Evolutionary conservation across 2,888 invertebrate genomes (phyloP).

Genomic region (Campoplex capitator): DNA sequence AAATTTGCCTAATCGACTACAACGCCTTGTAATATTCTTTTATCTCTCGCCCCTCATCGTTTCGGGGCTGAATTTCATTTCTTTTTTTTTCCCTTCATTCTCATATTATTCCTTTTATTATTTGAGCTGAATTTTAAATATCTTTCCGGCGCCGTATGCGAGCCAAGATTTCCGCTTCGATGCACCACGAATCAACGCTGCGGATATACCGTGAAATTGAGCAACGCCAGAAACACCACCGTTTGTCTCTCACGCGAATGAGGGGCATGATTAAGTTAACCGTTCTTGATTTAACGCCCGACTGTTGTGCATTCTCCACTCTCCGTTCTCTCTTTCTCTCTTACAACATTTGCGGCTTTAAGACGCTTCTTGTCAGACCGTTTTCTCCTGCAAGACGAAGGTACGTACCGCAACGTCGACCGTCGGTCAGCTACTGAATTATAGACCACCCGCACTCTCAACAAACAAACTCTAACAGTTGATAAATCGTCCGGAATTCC

Average conservation of each 20-base stretch:
- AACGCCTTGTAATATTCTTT: constrained; percentile 54
- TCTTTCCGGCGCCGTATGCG: not conserved
- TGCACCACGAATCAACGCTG: constrained; percentile 43
- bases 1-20: constrained; percentile 72
- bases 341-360: constrained; percentile 57
- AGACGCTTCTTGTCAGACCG: constrained; percentile 76
- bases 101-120: constrained; percentile 41
- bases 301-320: constrained; percentile 47
- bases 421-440: constrained; percentile 64
- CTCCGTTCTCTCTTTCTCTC: constrained; percentile 48
- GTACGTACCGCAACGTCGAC: constrained; percentile 76
- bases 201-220: constrained; percentile 68
- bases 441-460: constrained; percentile 19
- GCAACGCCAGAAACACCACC: constrained; percentile 59
- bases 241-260: constrained; percentile 37
- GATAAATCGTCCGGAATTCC: not conserved
- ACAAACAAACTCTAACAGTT: not conserved
- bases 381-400: constrained; percentile 78
- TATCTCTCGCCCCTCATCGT: constrained; percentile 26
- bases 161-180: constrained; percentile 43
- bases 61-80: not conserved
- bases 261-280: constrained; percentile 71
- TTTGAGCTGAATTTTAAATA: constrained; percentile 44
- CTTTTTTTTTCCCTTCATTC: not conserved
- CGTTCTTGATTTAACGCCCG: constrained; percentile 72